Evolutionary conservation across 2,888 invertebrate species (phyloP).

Genomic region (Phasia obesa): DNA sequence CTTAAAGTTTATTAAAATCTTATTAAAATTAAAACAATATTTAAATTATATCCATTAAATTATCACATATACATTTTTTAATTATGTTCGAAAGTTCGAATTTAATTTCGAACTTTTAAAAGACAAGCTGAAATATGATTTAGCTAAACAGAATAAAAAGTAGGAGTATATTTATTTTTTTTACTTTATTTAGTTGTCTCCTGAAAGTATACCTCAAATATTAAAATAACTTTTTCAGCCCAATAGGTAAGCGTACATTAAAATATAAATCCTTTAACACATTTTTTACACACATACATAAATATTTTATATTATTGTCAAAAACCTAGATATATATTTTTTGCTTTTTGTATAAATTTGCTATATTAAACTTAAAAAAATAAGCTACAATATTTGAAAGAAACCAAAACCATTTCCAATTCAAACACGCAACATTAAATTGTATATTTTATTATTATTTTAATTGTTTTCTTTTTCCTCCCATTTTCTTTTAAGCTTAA

Average conservation of each 20-base stretch:
- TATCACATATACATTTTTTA: too few relatives aligned
- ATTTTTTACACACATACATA: slow-evolving; percentile 38
- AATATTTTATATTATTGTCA: background rate
- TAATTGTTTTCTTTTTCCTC: slow-evolving; percentile 47
- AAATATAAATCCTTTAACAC: background rate
- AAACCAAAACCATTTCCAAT: background rate
- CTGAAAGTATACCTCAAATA: too few relatives aligned
- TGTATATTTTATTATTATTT: background rate
- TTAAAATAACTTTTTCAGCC: too few relatives aligned
- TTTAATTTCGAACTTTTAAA: too few relatives aligned
- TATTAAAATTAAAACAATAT: too few relatives aligned
- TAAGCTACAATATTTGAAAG: background rate
- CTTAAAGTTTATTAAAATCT: too few relatives aligned
- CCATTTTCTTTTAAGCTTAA: slow-evolving; percentile 53
- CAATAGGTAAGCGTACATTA: too few relatives aligned
- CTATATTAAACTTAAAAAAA: slow-evolving; percentile 7
- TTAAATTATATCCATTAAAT: too few relatives aligned
- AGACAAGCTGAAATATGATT: too few relatives aligned
- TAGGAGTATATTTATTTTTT: too few relatives aligned
- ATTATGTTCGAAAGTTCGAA: too few relatives aligned
- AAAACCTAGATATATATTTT: slow-evolving; percentile 1
- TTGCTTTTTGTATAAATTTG: slow-evolving; percentile 59
- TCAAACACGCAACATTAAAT: slow-evolving; percentile 32
- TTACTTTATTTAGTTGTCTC: background rate
- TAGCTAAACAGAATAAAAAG: too few relatives aligned